Base-by-base conservation (phyloP, 2,113 vertebrate species). In the Myotis brandtii region DNA sequence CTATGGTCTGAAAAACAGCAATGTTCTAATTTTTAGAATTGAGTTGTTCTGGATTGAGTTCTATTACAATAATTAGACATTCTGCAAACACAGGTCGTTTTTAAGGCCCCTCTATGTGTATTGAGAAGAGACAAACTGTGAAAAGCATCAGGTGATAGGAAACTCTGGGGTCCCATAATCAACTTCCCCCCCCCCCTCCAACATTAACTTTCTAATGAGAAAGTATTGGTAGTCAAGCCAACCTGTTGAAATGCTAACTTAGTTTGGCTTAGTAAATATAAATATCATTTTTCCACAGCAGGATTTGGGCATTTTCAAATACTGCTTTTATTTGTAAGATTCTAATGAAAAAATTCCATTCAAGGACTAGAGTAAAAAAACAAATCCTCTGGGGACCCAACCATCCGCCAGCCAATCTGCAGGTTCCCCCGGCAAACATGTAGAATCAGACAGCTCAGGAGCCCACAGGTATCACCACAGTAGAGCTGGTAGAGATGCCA, bases 331-430 rank as follows among this genome's bases (percentile, higher is more conserved):
- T 56, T 76, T 88, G 14, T 43, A 89, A 75, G 43, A 25, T 40
- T 64, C 83, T 91, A 40, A 70, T 52, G 66, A 80, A 96, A 83
- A 83, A 90, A 89, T 86, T 66, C 17, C 66, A 91, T 72, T 88
- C 37, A 27, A 16, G 17, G 37, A 83, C 75, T 86, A 40, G 37
- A 94, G 86, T 70, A 81, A 77, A 96, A 75, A 83, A n/a, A 30
- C 1, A 89, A 88, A 43, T 79, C 18, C 52, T 17, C 37, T 67
- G 3, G 8, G 13, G 11, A 13, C 9, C 43, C 48, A 30, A 12
- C 25, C 21, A 30, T 56, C 40, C 64, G 3, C 40, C 40, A 21
- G 20, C 34, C 43, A 64, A 46, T n/a, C 34, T 16, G 12, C 40
- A 77, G 34, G 1, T n/a, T 67, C 27, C 48, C 16, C 23, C 37